These are phyloP conservation scores for Schizaphis graminum DNA, from an alignment of 2,888 invertebrate species.

Conservation along the genomic window DNA sequence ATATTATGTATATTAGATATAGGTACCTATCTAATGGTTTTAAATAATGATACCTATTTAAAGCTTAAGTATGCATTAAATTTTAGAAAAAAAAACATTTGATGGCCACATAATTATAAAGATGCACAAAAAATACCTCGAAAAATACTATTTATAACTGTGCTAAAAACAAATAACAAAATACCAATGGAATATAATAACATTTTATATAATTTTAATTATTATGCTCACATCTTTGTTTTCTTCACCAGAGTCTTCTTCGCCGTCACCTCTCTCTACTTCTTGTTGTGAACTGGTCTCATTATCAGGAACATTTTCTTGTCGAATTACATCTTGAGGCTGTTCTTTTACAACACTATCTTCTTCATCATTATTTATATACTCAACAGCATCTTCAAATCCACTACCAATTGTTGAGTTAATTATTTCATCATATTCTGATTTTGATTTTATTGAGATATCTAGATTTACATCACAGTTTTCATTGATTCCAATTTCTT, in stretches of 20 bases:
- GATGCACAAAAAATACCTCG: not conserved
- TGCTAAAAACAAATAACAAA: not conserved
- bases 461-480: not conserved
- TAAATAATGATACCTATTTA: not conserved
- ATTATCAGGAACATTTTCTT: not conserved
- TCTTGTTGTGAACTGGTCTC: not conserved
- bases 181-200: not conserved
- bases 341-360: not conserved
- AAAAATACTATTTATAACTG: too few species aligned
- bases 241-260: not conserved
- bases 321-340: not conserved
- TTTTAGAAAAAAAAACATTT: not conserved
- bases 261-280: not conserved
- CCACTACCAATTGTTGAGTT: not conserved
- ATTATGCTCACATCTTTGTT: not conserved
- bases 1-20: not conserved
- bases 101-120: not conserved
- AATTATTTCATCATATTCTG: not conserved
- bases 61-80: not conserved
- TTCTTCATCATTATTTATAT: not conserved
- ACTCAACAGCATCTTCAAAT: slow-evolving; percentile 21
- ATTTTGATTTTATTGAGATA: not conserved
- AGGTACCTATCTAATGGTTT: not conserved
- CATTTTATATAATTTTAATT: not conserved
- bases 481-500: not conserved